A percentile compares a stretch with the other conserved stretches of the same genome.
These are phyloP conservation scores for Hemicentrotus pulcherrimus DNA, from an alignment of 35 echinoderm and acorn worm genomes.

Conservation along the genomic window DNA sequence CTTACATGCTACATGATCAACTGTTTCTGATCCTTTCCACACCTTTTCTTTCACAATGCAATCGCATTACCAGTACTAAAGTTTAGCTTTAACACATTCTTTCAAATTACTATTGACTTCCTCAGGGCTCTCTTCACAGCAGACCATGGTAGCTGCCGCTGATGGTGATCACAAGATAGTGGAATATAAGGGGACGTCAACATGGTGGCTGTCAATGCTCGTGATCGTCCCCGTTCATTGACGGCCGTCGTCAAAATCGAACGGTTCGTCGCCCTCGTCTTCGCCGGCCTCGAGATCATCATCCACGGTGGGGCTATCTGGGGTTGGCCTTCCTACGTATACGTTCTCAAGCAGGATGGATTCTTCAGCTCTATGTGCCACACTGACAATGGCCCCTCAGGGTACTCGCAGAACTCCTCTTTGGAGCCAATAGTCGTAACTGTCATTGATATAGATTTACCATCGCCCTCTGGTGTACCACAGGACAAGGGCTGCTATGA, in stretches of 20 bases:
- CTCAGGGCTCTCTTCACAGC: no score
- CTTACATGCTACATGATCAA: no score
- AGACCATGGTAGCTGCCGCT: not conserved
- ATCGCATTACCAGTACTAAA: no score
- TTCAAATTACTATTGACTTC: no score
- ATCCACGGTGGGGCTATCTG: conserved; percentile 21
- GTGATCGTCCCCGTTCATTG: not conserved
- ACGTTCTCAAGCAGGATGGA: conserved; percentile 40
- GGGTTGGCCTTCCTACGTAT: conserved; percentile 41
- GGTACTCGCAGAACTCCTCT: not conserved
- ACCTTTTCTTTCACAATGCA: no score
- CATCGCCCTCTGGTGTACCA: not conserved
- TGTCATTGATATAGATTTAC: not conserved
- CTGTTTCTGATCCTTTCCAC: no score
- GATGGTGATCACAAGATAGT: not conserved
- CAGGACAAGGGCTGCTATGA: not conserved
- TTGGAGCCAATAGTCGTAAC: not conserved
- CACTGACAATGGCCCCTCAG: not conserved
- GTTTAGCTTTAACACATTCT: no score
- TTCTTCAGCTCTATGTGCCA: not conserved
- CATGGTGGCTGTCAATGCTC: not conserved
- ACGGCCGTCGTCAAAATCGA: not conserved
- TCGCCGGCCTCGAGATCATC: conserved; percentile 8
- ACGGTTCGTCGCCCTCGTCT: not conserved
- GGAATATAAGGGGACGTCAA: not conserved